Percentiles rank a stretch among this genome's conserved stretches.
Conservation (phyloP, 2,797 vertebrate species). For the Gephyroberyx darwinii region DNA sequence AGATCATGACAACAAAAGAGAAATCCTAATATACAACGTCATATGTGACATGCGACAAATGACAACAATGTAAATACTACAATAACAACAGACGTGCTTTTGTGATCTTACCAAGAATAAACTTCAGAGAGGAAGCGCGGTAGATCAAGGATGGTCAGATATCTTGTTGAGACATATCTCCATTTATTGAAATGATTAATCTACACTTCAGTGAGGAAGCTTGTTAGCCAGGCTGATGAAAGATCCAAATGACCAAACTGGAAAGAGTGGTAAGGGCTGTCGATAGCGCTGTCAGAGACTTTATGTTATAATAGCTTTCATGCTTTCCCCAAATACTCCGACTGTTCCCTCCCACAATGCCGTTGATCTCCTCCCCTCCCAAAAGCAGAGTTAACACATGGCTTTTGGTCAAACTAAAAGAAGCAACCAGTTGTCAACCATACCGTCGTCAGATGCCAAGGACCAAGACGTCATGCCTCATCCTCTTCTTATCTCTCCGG, state of each 20-base stretch:
- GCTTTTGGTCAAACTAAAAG: conserved; percentile 13
- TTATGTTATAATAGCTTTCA: conserved; percentile 29
- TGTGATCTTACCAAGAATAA: conserved; percentile 57
- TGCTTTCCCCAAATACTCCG: conserved; percentile 55
- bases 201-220: neutral
- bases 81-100: conserved; percentile 13
- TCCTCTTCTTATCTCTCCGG: conserved; percentile 43
- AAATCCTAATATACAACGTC: conserved; percentile 21
- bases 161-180: conserved; percentile 31
- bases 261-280: conserved; percentile 48
- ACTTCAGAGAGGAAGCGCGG: conserved; percentile 50
- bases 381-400: conserved; percentile 32
- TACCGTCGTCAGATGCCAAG: conserved; percentile 57
- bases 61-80: conserved; percentile 19
- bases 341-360: conserved; percentile 69
- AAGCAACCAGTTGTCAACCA: neutral
- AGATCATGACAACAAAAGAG: neutral
- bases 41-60: conserved; percentile 16
- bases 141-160: conserved; percentile 4
- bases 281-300: conserved; percentile 45
- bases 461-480: conserved; percentile 44
- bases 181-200: neutral
- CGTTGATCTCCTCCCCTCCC: conserved; percentile 45
- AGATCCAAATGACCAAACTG: conserved; percentile 45
- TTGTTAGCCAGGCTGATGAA: conserved; percentile 1